phyloP scores from a whole-genome alignment of 2,888 invertebrate genomes.

The Molanna angustata region DNA sequence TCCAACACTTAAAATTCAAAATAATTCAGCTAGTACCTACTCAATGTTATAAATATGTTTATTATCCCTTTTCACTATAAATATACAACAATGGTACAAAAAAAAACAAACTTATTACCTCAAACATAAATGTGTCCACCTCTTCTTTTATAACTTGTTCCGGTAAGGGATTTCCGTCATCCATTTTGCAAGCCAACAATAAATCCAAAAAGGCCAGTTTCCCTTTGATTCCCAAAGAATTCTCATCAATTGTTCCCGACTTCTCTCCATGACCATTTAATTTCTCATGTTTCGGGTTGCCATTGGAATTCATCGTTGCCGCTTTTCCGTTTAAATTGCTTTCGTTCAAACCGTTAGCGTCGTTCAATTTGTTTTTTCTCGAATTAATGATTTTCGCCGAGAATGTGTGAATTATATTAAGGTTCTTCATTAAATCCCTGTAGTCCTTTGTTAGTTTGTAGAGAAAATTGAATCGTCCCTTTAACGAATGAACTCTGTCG shows the following conservation, averaged over 20 bases:
- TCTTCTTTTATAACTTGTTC: constrained; percentile 40
- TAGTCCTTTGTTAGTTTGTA: constrained; percentile 43
- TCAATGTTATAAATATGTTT: too few relatives aligned
- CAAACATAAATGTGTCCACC: constrained; percentile 44
- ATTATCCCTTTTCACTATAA: too few relatives aligned
- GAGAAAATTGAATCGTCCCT: constrained; percentile 11
- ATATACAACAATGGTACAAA: too few relatives aligned
- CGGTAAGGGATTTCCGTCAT: constrained; percentile 35
- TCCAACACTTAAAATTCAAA: too few relatives aligned
- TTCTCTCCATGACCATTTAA: too few relatives aligned
- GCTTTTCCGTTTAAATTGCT: constrained; percentile 26
- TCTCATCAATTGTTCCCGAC: constrained; percentile 38
- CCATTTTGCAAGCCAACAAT: constrained; percentile 38
- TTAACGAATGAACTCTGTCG: constrained; percentile 7
- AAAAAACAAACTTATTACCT: too few relatives aligned
- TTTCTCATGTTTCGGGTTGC: too few relatives aligned
- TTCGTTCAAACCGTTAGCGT: constrained; percentile 1
- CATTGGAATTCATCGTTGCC: constrained; percentile 36
- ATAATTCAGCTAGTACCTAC: too few relatives aligned
- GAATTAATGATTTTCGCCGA: constrained; percentile 36
- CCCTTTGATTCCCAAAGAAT: constrained; percentile 28
- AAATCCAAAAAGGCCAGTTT: constrained; percentile 41
- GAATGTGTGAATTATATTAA: constrained; percentile 38
- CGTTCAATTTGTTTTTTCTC: constrained; percentile 31
- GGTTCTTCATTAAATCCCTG: constrained; percentile 41